Evolutionary conservation across 1,140 invertebrate species (phyloP).

Genomic region (Lepidurus arcticus): DNA sequence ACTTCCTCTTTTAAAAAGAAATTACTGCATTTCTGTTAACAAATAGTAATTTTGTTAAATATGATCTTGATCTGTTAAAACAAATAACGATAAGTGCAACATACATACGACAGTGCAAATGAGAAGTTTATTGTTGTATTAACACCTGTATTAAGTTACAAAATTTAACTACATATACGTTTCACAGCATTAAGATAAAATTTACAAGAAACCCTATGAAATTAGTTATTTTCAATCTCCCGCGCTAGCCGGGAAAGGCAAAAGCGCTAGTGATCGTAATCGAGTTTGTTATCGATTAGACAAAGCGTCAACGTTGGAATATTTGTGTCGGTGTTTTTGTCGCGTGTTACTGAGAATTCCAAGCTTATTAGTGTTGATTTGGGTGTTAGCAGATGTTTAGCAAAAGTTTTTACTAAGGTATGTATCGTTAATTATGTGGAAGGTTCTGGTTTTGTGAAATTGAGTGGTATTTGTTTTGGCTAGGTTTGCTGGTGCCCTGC

Average conservation of each 20-base stretch:
- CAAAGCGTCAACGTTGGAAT: constrained; percentile 6
- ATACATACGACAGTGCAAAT: no score
- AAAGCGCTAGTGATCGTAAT: background rate
- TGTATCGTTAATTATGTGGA: background rate
- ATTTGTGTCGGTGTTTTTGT: constrained; percentile 22
- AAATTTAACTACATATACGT: no score
- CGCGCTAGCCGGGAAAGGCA: no score
- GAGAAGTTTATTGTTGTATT: no score
- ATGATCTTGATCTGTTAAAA: no score
- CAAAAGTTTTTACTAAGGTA: background rate
- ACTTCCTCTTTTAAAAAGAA: background rate
- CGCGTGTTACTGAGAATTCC: background rate
- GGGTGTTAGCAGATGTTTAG: background rate
- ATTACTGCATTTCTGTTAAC: no score
- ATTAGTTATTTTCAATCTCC: no score
- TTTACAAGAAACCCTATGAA: no score
- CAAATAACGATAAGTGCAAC: no score
- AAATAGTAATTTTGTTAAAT: no score
- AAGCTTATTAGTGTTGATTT: background rate
- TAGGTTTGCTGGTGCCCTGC: background rate
- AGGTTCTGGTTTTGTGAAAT: background rate
- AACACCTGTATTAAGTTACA: no score
- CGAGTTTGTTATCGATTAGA: background rate
- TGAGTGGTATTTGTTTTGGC: background rate
- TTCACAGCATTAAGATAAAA: no score